Evolutionary conservation across 2,113 vertebrate species (phyloP).

Genomic region (Ctenomys sociabilis): DNA sequence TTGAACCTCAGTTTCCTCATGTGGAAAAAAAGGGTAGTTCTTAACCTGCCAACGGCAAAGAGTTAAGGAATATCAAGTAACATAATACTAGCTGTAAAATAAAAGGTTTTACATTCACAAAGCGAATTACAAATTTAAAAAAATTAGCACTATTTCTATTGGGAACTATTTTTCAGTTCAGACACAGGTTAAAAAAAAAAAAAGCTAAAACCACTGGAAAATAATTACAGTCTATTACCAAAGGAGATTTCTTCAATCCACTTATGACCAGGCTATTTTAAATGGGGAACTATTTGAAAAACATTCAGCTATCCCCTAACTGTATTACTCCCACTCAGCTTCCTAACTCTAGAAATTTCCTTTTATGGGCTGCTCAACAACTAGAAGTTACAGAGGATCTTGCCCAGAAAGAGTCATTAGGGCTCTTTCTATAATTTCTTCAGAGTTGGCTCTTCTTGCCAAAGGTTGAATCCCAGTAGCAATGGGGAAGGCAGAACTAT

Average conservation of each 20-base stretch:
- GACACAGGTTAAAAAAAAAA: neutral
- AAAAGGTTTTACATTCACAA: conserved; percentile 38
- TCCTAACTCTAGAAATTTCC: conserved; percentile 3
- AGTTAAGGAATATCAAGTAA: conserved; percentile 57
- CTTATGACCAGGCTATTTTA: conserved; percentile 26
- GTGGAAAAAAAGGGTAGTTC: conserved; percentile 38
- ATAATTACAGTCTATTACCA: conserved; percentile 41
- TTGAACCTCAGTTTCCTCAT: conserved; percentile 33
- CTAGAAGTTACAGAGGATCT: neutral
- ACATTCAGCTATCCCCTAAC: neutral
- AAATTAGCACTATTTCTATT: conserved; percentile 36
- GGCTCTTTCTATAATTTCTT: conserved; percentile 25
- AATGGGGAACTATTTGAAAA: conserved; percentile 50
- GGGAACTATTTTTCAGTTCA: neutral
- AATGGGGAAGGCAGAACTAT: neutral
- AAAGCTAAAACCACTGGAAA: conserved; percentile 19
- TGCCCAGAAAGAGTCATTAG: conserved; percentile 17
- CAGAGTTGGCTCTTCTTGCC: neutral
- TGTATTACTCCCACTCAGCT: neutral
- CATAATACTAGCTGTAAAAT: neutral
- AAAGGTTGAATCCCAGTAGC: conserved; percentile 44
- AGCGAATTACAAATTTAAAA: conserved; percentile 27
- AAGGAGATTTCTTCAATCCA: conserved; percentile 45
- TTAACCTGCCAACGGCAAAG: conserved; percentile 24
- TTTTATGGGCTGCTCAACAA: conserved; percentile 29